Conservation (phyloP, 1,140 invertebrate species). For the Zaprionus vittiger region DNA sequence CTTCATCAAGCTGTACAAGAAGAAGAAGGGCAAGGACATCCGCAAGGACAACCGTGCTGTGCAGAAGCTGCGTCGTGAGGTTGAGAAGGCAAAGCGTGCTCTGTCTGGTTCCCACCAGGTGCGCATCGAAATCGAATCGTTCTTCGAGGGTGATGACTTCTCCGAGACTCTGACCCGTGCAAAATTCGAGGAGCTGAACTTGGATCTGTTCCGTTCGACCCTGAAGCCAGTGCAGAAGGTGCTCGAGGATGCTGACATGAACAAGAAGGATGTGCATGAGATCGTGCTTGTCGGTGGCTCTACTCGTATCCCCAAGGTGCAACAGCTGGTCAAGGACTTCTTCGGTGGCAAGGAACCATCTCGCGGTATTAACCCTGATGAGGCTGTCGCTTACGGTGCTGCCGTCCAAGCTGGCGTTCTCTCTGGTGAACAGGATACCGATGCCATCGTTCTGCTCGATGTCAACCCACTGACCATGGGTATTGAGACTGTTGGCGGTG, state of each 20-base stretch:
- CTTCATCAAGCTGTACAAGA: conserved; percentile 99
- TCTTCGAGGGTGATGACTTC: conserved; percentile 99
- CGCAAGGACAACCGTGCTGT: conserved; percentile 97
- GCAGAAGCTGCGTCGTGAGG: conserved; percentile 97
- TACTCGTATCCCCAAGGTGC: conserved; percentile 99
- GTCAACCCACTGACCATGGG: conserved; percentile 99
- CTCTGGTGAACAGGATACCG: conserved; percentile 95
- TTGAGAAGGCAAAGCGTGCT: conserved; percentile 98
- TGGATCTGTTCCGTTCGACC: conserved; percentile 99
- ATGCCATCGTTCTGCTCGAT: conserved; percentile 98
- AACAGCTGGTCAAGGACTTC: conserved; percentile 99
- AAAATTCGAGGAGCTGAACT: conserved; percentile 99
- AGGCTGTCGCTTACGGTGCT: conserved; percentile 99
- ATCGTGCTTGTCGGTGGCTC: conserved; percentile 99
- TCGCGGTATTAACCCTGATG: conserved; percentile 99
- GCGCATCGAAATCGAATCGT: conserved; percentile 99
- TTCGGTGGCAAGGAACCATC: conserved; percentile 99
- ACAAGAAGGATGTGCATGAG: conserved; percentile 99
- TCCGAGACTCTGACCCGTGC: conserved; percentile 99
- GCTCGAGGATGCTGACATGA: conserved; percentile 99
- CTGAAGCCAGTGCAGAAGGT: conserved; percentile 99
- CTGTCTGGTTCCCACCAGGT: conserved; percentile 98
- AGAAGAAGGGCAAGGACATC: conserved; percentile 99
- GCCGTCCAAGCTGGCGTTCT: conserved; percentile 98
- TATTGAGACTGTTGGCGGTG: conserved; percentile 99